Evolutionary conservation across 2,888 invertebrate genomes (phyloP).

Genomic region (Hydrotaea diabolus): DNA sequence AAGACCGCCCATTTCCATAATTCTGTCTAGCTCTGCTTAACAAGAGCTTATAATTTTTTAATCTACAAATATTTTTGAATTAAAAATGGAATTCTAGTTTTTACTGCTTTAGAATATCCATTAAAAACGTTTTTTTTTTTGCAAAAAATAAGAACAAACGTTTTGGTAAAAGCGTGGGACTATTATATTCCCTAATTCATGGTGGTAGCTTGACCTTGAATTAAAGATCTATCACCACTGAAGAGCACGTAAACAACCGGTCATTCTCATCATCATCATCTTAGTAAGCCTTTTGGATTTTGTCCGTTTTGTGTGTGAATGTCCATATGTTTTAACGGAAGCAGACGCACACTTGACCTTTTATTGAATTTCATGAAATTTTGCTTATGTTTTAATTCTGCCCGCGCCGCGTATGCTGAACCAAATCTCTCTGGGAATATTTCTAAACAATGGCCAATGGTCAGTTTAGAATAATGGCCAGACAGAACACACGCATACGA

Average conservation of each 20-base stretch:
- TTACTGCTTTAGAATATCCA: no score
- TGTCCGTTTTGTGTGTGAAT: conserved; percentile 5
- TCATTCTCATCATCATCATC: conserved; percentile 39
- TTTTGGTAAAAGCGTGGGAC: background rate
- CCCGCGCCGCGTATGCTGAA: background rate
- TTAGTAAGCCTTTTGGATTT: conserved; percentile 48
- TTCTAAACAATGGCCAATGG: conserved; percentile 65
- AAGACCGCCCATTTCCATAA: no score
- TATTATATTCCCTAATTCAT: background rate
- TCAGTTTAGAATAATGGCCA: conserved; percentile 57
- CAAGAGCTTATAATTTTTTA: no score
- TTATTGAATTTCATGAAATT: conserved; percentile 26
- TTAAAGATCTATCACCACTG: background rate
- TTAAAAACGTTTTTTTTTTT: no score
- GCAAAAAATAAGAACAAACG: no score
- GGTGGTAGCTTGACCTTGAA: background rate
- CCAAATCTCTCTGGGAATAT: conserved; percentile 27
- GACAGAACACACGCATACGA: conserved; percentile 13
- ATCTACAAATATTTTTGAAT: no score
- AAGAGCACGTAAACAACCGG: conserved; percentile 32
- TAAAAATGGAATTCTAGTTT: no score
- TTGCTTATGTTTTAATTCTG: background rate
- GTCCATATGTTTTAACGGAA: conserved; percentile 57
- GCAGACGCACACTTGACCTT: conserved; percentile 67
- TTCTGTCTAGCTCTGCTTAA: no score